phyloP scores from a whole-genome alignment of 2,797 vertebrate genomes.

The Australoheros facetus region DNA sequence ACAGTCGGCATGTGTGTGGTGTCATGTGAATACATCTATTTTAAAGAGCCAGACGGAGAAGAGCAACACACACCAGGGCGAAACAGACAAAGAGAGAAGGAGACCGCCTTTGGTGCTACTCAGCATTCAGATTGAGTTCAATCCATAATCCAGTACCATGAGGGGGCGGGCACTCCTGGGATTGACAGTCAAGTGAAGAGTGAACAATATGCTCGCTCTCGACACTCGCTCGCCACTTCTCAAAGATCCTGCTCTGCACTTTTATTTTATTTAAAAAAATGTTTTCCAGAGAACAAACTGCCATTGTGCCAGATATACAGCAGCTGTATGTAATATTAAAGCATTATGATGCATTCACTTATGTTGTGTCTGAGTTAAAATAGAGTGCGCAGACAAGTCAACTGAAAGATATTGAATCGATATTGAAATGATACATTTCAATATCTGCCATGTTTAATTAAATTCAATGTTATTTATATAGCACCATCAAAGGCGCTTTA shows the following conservation, averaged over 20 bases:
- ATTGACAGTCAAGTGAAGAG: slow-evolving; percentile 58
- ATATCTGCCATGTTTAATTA: background rate
- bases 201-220: slow-evolving; percentile 44
- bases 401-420: too few species aligned
- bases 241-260: background rate
- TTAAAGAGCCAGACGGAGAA: slow-evolving; percentile 38
- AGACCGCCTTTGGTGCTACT: slow-evolving; percentile 39
- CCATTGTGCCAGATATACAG: background rate
- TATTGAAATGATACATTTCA: too few species aligned
- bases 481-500: background rate
- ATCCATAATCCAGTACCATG: slow-evolving; percentile 62
- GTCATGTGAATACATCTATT: slow-evolving; percentile 58
- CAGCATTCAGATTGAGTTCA: slow-evolving; percentile 67
- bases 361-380: background rate
- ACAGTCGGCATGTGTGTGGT: slow-evolving; percentile 55
- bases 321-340: background rate
- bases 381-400: background rate
- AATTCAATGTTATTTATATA: background rate
- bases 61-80: slow-evolving; percentile 40
- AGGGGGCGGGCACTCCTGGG: slow-evolving; percentile 54
- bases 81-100: slow-evolving; percentile 19
- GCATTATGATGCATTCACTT: fast-evolving
- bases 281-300: background rate
- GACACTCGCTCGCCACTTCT: slow-evolving; percentile 14
- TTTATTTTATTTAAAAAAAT: background rate